Evolutionary conservation across 2,888 invertebrate species (phyloP).

Genomic region (Drosophila falleni): DNA sequence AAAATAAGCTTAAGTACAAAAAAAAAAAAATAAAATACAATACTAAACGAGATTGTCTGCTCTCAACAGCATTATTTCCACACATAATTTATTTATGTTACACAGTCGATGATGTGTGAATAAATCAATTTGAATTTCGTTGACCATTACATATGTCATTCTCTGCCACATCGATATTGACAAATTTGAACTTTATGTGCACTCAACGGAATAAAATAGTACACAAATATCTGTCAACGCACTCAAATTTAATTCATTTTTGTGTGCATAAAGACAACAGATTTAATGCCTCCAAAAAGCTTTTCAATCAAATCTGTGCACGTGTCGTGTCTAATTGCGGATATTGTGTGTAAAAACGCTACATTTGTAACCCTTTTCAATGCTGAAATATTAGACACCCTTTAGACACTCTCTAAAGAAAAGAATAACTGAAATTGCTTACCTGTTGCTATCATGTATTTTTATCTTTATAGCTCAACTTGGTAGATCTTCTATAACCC

Average conservation of each 20-base stretch:
- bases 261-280: slow-evolving; percentile 6
- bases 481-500: not conserved
- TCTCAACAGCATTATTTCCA: not conserved
- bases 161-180: not conserved
- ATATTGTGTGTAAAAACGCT: slow-evolving; percentile 4
- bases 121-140: slow-evolving; percentile 34
- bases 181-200: slow-evolving; percentile 21
- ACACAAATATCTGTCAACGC: slow-evolving; percentile 26
- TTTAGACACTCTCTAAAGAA: not conserved
- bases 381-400: not conserved
- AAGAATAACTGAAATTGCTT: not conserved
- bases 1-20: slow-evolving; percentile 20
- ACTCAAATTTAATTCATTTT: slow-evolving; percentile 27
- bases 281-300: slow-evolving; percentile 10
- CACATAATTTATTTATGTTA: slow-evolving; percentile 18
- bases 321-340: slow-evolving; percentile 1
- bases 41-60: not conserved
- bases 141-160: slow-evolving; percentile 16
- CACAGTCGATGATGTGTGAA: slow-evolving; percentile 27
- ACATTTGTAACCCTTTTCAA: not conserved
- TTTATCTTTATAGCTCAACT: not conserved
- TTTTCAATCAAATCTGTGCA: slow-evolving; percentile 11
- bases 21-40: not conserved
- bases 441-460: not conserved
- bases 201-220: not conserved